Evolutionary conservation across 2,113 vertebrate species (phyloP).

Genomic region (Glaucidium brasilianum): DNA sequence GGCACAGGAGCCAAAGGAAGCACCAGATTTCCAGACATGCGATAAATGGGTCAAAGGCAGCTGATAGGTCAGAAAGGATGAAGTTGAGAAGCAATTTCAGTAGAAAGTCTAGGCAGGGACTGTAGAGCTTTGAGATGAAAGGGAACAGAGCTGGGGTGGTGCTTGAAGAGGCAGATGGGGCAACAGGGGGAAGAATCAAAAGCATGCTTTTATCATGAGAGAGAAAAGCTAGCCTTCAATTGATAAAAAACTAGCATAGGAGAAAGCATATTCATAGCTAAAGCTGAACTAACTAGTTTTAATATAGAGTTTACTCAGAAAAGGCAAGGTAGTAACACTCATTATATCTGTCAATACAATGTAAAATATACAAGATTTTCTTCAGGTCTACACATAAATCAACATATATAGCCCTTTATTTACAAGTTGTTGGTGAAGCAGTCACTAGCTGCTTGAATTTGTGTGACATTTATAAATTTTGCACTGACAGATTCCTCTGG

Average conservation of each 20-base stretch:
- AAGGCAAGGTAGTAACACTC: background rate
- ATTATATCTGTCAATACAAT: background rate
- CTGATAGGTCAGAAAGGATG: background rate
- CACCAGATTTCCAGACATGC: background rate
- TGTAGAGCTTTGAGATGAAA: background rate
- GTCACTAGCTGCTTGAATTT: background rate
- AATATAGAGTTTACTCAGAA: background rate
- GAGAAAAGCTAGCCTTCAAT: background rate
- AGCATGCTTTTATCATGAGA: background rate
- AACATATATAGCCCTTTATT: background rate
- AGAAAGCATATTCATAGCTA: background rate
- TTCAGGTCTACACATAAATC: background rate
- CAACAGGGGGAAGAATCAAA: background rate
- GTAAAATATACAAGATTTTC: conserved; percentile 17
- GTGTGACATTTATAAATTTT: background rate
- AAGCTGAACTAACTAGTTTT: background rate
- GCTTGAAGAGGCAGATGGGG: background rate
- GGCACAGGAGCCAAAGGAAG: background rate
- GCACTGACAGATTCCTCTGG: background rate
- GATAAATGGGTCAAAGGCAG: background rate
- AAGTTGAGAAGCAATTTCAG: background rate
- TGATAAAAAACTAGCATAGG: background rate
- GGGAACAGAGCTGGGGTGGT: background rate
- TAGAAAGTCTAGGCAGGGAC: background rate
- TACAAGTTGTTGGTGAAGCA: background rate